A percentile compares a stretch with the other conserved stretches of the same genome.
Evolutionary conservation across 2,797 vertebrate species (phyloP).

Genomic region (Pangasius mekongensis): DNA sequence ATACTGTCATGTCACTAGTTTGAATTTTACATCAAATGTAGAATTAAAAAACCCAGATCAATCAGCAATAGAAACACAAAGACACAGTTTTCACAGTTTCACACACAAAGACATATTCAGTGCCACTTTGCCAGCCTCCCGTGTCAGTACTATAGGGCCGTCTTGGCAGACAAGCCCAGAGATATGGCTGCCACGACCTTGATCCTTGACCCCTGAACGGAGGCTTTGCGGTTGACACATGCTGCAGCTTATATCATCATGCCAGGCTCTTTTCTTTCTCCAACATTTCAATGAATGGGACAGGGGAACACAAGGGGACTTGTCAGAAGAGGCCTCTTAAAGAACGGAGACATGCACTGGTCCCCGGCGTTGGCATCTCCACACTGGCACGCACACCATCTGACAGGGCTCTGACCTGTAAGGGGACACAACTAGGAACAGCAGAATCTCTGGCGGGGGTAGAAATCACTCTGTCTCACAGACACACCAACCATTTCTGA

Average conservation of each 20-base stretch:
- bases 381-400: conserved; percentile 22
- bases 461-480: background rate
- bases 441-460: background rate
- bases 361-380: conserved; percentile 25
- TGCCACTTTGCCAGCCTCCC: conserved; percentile 32
- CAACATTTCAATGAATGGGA: conserved; percentile 13
- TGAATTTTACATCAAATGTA: background rate
- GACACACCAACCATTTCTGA: background rate
- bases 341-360: conserved; percentile 26
- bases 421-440: conserved; percentile 3
- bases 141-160: conserved; percentile 24
- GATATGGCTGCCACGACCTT: conserved; percentile 2
- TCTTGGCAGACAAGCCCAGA: conserved; percentile 27
- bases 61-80: conserved; percentile 16
- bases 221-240: conserved; percentile 37
- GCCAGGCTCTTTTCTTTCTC: conserved; percentile 24
- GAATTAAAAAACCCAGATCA: background rate
- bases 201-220: conserved; percentile 36
- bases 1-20: background rate
- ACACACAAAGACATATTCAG: conserved; percentile 45
- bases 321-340: conserved; percentile 38
- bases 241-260: conserved; percentile 39
- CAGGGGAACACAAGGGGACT: conserved; percentile 17
- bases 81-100: conserved; percentile 4
- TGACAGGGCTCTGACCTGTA: conserved; percentile 39